Conservation (phyloP, 2,113 vertebrate species). For the Furnarius figulus region DNA sequence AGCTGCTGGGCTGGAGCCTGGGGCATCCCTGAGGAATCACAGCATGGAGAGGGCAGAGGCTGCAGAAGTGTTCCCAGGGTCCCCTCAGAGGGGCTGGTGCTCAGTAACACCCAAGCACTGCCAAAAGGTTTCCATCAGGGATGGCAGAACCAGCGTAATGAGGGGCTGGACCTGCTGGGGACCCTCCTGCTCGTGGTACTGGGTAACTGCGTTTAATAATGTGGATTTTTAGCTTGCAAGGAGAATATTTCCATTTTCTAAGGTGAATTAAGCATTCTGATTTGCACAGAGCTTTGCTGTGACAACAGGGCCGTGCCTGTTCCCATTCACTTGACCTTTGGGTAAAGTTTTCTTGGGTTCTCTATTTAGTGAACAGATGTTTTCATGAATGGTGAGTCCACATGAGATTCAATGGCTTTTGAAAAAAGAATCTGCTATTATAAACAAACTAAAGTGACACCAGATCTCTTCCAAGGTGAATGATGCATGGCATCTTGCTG, state of each 20-base stretch:
- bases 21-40: not conserved
- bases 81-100: not conserved
- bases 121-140: not conserved
- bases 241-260: not conserved
- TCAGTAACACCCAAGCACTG: too few species aligned
- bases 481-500: fast-evolving
- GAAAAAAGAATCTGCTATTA: not conserved
- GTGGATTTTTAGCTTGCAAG: fast-evolving
- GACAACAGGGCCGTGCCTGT: fast-evolving
- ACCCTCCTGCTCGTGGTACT: not conserved
- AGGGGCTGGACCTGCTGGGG: not conserved
- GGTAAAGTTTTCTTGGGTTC: not conserved
- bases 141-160: not conserved
- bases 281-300: not conserved
- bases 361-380: fast-evolving
- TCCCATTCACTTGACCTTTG: not conserved
- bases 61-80: not conserved
- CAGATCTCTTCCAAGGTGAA: not conserved
- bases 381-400: not conserved
- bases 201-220: not conserved
- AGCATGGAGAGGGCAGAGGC: not conserved
- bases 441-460: not conserved
- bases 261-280: not conserved
- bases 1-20: not conserved
- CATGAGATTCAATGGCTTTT: not conserved